These are phyloP conservation scores for Coilia nasus DNA, from an alignment of 2,797 vertebrate genomes.

Conservation along the genomic window DNA sequence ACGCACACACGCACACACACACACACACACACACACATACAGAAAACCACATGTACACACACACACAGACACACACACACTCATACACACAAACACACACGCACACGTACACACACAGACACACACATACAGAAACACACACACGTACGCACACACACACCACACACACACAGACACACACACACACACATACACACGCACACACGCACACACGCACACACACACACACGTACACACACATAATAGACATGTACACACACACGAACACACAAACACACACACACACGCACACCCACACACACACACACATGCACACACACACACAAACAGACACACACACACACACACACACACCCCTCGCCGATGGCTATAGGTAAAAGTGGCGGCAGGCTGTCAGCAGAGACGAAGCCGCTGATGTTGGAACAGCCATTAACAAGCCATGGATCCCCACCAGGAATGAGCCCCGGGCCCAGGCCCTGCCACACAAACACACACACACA, in stretches of 20 bases:
- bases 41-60: too few species aligned
- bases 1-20: not conserved
- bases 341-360: constrained; percentile 36
- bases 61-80: not conserved
- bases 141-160: too few species aligned
- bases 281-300: too few species aligned
- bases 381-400: constrained; percentile 73
- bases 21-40: too few species aligned
- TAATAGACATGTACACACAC: too few species aligned
- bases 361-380: constrained; percentile 78
- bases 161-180: too few species aligned
- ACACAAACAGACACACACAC: not conserved
- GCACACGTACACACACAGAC: too few species aligned
- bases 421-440: constrained; percentile 78
- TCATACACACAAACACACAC: not conserved
- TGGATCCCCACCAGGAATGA: constrained; percentile 78
- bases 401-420: constrained; percentile 73
- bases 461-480: constrained; percentile 62
- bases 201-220: too few species aligned
- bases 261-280: too few species aligned
- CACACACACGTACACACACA: too few species aligned
- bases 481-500: constrained; percentile 8
- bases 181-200: too few species aligned
- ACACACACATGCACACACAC: not conserved
- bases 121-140: too few species aligned